Conservation (phyloP, 2,888 invertebrate species). For the Cetonia aurata region DNA sequence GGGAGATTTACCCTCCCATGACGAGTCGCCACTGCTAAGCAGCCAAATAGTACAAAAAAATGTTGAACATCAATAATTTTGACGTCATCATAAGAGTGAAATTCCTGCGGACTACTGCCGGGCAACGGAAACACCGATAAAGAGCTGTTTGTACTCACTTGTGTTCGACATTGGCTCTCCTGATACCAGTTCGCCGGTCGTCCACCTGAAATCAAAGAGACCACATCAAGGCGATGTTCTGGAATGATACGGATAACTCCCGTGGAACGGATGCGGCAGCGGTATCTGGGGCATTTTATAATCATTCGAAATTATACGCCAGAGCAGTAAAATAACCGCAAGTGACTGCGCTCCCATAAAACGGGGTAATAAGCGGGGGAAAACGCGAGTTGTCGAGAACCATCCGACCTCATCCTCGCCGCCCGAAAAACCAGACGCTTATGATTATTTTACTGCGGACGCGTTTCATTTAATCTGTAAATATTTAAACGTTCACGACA, state of each 20-base stretch:
- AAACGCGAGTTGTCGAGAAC: background rate
- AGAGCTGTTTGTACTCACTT: slow-evolving; percentile 57
- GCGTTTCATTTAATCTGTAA: slow-evolving; percentile 34
- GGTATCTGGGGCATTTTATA: slow-evolving; percentile 51
- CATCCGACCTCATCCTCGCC: background rate
- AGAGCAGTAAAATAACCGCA: slow-evolving; percentile 52
- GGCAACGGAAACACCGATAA: slow-evolving; percentile 15
- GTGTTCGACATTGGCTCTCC: slow-evolving; percentile 59
- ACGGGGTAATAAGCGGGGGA: slow-evolving; percentile 48
- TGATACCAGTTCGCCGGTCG: slow-evolving; percentile 60
- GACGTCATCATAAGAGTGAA: no score
- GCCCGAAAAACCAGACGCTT: slow-evolving; percentile 40
- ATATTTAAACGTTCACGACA: slow-evolving; percentile 37
- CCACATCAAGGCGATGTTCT: slow-evolving; percentile 58
- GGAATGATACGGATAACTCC: slow-evolving; percentile 53
- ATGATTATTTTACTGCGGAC: slow-evolving; percentile 44
- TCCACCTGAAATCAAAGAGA: slow-evolving; percentile 64
- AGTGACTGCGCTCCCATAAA: slow-evolving; percentile 49
- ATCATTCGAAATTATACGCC: slow-evolving; percentile 50
- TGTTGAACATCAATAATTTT: no score
- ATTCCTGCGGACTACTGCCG: no score
- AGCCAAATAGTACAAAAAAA: no score
- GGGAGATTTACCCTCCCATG: no score
- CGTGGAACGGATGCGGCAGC: slow-evolving; percentile 2
- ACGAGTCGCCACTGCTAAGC: no score